phyloP scores from a whole-genome alignment of 1,140 invertebrate genomes.

The Penaeus chinensis region DNA sequence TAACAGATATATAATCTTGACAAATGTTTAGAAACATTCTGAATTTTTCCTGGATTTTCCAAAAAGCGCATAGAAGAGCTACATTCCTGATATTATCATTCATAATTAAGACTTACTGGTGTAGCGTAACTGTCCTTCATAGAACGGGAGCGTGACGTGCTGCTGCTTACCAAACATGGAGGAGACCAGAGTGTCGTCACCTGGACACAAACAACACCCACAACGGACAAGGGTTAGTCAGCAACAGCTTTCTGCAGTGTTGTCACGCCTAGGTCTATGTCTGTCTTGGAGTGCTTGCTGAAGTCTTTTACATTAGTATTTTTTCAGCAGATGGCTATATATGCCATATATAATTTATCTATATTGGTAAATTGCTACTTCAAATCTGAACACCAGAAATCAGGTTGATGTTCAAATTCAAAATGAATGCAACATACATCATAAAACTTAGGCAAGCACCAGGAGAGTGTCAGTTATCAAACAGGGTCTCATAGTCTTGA shows the following conservation, averaged over 20 bases:
- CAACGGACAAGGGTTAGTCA: constrained; percentile 60
- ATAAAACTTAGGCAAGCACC: too few relatives aligned
- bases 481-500: too few relatives aligned
- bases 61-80: too few relatives aligned
- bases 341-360: too few relatives aligned
- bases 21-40: not conserved
- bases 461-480: too few relatives aligned
- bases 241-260: constrained; percentile 43
- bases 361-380: too few relatives aligned
- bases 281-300: constrained; percentile 40
- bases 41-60: not conserved
- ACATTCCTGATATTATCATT: too few relatives aligned
- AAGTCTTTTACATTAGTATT: not conserved
- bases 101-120: constrained; percentile 50
- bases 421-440: too few relatives aligned
- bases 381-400: too few relatives aligned
- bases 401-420: too few relatives aligned
- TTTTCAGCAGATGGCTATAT: too few relatives aligned
- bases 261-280: constrained; percentile 41
- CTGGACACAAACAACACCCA: constrained; percentile 54
- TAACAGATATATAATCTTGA: too few relatives aligned
- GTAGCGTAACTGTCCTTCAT: constrained; percentile 60
- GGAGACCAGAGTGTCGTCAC: constrained; percentile 58
- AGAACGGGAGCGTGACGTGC: constrained; percentile 58
- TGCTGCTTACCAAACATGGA: constrained; percentile 60